phyloP scores from a whole-genome alignment of 2,797 vertebrate genomes.

The Catamblyrhynchus diadema region DNA sequence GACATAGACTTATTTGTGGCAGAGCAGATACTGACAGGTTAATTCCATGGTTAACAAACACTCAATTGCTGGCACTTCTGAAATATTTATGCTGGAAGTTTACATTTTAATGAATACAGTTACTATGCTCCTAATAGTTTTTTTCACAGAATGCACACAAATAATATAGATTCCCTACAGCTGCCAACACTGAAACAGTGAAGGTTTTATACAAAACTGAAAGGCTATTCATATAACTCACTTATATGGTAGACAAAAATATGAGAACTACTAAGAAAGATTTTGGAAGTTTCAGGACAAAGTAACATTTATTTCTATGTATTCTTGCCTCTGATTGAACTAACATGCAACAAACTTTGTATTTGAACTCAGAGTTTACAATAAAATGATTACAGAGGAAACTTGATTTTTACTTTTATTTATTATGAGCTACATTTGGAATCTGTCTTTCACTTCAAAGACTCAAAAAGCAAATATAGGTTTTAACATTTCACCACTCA shows the following conservation, averaged over 20 bases:
- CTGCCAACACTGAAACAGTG: constrained; percentile 78
- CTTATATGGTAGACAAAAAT: constrained; percentile 62
- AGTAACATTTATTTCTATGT: constrained; percentile 55
- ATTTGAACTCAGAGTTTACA: constrained; percentile 54
- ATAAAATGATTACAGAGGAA: constrained; percentile 30
- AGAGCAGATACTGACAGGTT: constrained; percentile 47
- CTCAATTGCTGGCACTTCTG: constrained; percentile 61
- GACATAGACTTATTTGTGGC: constrained; percentile 37
- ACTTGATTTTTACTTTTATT: constrained; percentile 50
- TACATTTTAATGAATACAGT: constrained; percentile 82
- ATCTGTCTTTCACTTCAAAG: constrained; percentile 63
- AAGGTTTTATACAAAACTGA: constrained; percentile 74
- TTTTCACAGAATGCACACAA: constrained; percentile 79
- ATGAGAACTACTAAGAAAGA: constrained; percentile 47
- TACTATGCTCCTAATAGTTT: constrained; percentile 79
- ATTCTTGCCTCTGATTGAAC: constrained; percentile 43
- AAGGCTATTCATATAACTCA: constrained; percentile 69
- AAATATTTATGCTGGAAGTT: constrained; percentile 71
- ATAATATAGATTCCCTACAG: constrained; percentile 82
- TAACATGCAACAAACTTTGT: constrained; percentile 10
- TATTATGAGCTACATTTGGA: constrained; percentile 48
- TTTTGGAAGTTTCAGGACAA: constrained; percentile 52
- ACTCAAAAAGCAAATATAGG: constrained; percentile 32
- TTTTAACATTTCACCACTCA: constrained; percentile 65
- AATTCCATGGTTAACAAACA: constrained; percentile 58